These are phyloP conservation scores for Microtus oregoni DNA, from an alignment of 2,113 vertebrate species.

Conservation along the genomic window DNA sequence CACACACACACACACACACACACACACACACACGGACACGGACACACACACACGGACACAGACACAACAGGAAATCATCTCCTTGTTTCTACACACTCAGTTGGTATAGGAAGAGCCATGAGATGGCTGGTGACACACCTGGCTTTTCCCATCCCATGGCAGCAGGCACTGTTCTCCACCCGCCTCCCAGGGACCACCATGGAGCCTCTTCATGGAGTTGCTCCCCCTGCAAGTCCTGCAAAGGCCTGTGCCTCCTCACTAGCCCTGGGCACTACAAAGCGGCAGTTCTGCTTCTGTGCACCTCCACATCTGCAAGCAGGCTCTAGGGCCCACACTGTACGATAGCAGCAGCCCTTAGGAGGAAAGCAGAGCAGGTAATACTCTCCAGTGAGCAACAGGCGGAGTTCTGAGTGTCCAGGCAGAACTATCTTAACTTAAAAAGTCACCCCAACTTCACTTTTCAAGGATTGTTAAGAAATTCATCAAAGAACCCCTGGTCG, in stretches of 20 bases:
- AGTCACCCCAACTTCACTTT: conserved; percentile 52
- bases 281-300: background rate
- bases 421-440: conserved; percentile 51
- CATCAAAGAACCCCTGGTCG: background rate
- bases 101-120: rapidly evolving
- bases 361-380: background rate
- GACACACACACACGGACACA: background rate
- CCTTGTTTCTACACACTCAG: background rate
- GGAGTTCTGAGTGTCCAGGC: background rate
- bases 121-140: rapidly evolving
- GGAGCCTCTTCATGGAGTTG: background rate
- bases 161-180: background rate
- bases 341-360: background rate
- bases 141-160: background rate
- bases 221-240: background rate
- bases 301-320: background rate
- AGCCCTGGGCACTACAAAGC: background rate
- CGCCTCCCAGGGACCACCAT: background rate
- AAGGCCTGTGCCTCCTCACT: background rate
- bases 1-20: background rate
- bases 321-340: background rate
- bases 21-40: no score
- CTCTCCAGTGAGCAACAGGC: background rate
- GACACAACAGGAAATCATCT: background rate
- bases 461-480: conserved; percentile 34